Conservation (phyloP, 2,797 vertebrate genomes). For the Pogoniulus pusillus region DNA sequence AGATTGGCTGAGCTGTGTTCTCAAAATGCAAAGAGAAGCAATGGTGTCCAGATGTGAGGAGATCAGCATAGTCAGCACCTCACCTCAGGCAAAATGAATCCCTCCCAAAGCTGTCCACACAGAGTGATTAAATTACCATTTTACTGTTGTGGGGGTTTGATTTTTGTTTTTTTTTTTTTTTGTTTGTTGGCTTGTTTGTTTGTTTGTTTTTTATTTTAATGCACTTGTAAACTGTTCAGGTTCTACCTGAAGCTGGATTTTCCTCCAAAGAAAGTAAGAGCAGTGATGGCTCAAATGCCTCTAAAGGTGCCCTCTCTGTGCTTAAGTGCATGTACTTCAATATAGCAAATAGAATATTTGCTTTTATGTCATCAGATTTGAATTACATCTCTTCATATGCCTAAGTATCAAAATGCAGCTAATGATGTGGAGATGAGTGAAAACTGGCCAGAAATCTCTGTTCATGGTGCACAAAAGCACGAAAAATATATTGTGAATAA, state of each 20-base stretch:
- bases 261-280: not conserved
- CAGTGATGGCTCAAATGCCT: not conserved
- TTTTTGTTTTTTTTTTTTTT: too few species aligned
- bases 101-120: not conserved
- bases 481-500: not conserved
- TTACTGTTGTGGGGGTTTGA: not conserved
- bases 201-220: not conserved
- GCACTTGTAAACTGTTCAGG: not conserved
- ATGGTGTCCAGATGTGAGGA: not conserved
- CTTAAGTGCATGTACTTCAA: not conserved
- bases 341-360: not conserved
- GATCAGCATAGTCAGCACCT: not conserved
- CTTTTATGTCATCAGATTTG: not conserved
- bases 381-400: not conserved
- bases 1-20: not conserved
- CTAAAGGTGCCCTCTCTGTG: fast-evolving
- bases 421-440: not conserved
- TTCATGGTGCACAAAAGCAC: not conserved
- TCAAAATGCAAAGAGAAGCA: not conserved
- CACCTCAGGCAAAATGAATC: not conserved
- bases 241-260: not conserved
- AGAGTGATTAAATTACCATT: not conserved
- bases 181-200: too few species aligned
- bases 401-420: not conserved
- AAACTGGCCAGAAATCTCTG: not conserved